phyloP scores from a whole-genome alignment of 2,797 vertebrate species.

The Falco columbarius region DNA sequence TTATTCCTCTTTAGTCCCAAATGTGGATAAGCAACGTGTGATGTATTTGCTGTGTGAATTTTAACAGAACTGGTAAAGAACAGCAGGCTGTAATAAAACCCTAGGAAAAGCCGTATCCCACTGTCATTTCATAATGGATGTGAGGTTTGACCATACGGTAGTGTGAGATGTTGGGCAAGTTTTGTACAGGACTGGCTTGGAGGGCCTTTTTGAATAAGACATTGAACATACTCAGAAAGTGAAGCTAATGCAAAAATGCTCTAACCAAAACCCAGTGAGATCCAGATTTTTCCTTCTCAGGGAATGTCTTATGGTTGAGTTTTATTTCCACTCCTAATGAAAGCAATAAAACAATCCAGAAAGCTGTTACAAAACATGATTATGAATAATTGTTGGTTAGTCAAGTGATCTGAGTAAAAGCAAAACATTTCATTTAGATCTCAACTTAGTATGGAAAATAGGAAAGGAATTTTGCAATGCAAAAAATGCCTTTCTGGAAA shows the following conservation, averaged over 20 bases:
- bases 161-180: background rate
- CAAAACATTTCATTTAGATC: constrained; percentile 3
- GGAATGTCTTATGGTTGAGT: background rate
- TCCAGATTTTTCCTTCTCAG: constrained; percentile 18
- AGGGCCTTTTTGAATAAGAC: background rate
- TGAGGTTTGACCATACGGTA: background rate
- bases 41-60: background rate
- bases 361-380: constrained; percentile 5
- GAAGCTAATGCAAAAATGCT: background rate
- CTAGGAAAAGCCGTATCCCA: background rate
- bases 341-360: constrained; percentile 16
- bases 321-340: constrained; percentile 28
- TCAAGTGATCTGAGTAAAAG: constrained; percentile 16
- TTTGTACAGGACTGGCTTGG: background rate
- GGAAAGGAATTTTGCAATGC: background rate
- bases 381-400: constrained; percentile 33
- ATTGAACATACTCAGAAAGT: constrained; percentile 3
- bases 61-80: background rate
- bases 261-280: background rate
- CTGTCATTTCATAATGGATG: background rate
- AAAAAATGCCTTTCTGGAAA: background rate
- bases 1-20: background rate
- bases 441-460: constrained; percentile 17
- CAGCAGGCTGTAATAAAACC: background rate
- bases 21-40: background rate